phyloP scores from a whole-genome alignment of 1,140 invertebrate species.

The Coptotermes formosanus region DNA sequence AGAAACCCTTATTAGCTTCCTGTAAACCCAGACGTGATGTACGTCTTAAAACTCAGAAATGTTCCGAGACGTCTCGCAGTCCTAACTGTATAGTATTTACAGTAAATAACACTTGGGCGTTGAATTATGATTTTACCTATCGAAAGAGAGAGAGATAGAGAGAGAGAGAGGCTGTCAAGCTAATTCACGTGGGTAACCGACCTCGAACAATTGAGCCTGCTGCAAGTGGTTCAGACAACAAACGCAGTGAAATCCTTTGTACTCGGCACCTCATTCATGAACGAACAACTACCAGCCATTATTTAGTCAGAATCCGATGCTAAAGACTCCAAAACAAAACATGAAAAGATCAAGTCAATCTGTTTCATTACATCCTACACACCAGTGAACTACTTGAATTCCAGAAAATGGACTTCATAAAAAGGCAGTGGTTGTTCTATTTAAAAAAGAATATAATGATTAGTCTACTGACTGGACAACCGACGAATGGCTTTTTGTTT shows the following conservation, averaged over 20 bases:
- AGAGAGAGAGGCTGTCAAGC: not conserved
- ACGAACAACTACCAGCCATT: not conserved
- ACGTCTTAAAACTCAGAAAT: not conserved
- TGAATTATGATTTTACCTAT: not conserved
- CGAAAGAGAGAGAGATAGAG: not conserved
- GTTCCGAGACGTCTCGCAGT: not conserved
- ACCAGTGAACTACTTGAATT: not conserved
- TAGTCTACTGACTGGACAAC: no score
- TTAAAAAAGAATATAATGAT: no score
- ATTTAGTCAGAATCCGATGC: slow-evolving; percentile 15
- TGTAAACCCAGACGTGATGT: not conserved
- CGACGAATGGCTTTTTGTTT: no score
- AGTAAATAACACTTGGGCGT: not conserved
- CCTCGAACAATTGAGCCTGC: slow-evolving; percentile 7
- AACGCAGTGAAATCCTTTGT: not conserved
- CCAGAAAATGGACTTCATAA: not conserved
- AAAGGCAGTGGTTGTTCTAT: not conserved
- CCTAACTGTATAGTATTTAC: not conserved
- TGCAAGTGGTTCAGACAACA: slow-evolving; percentile 14
- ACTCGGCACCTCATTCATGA: slow-evolving; percentile 13
- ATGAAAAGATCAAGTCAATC: slow-evolving; percentile 19
- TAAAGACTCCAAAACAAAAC: slow-evolving; percentile 4
- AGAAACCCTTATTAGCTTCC: not conserved
- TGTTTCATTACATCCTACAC: not conserved
- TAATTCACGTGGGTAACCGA: slow-evolving; percentile 17